Evolutionary conservation across 2,888 invertebrate genomes (phyloP).

Genomic region (Caenorhabditis sp.): DNA sequence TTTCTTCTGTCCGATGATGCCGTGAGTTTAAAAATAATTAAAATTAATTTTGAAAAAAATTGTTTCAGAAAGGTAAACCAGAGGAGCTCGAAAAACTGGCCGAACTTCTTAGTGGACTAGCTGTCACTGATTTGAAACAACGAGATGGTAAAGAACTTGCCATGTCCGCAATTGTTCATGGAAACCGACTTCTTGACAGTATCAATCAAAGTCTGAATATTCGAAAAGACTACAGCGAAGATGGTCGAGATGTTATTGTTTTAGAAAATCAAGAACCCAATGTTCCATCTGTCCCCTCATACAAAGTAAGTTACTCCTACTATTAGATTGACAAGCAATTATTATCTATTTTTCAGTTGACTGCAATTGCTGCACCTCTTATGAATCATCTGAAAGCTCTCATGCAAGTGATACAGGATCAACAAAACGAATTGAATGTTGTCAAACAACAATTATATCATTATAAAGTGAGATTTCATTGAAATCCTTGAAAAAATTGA

Average conservation of each 20-base stretch:
- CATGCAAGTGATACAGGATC: slow-evolving; percentile 67
- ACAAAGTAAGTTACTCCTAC: slow-evolving; percentile 31
- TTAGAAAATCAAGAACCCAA: slow-evolving; percentile 51
- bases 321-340: background rate
- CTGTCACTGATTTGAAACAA: slow-evolving; percentile 78
- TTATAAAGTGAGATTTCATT: slow-evolving; percentile 55
- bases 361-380: slow-evolving; percentile 70
- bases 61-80: slow-evolving; percentile 52
- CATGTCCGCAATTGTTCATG: slow-evolving; percentile 70
- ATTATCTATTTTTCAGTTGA: slow-evolving; percentile 30
- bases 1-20: slow-evolving; percentile 55
- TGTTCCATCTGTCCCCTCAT: slow-evolving; percentile 69
- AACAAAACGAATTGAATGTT: slow-evolving; percentile 58
- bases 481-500: no score
- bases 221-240: slow-evolving; percentile 55
- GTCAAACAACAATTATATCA: slow-evolving; percentile 61
- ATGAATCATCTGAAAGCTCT: slow-evolving; percentile 71
- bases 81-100: slow-evolving; percentile 75
- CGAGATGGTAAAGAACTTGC: slow-evolving; percentile 65
- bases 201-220: slow-evolving; percentile 63
- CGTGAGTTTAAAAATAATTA: slow-evolving; percentile 19
- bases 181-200: slow-evolving; percentile 70
- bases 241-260: slow-evolving; percentile 41
- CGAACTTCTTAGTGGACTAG: slow-evolving; percentile 90
- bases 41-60: no score